Percentiles rank a stretch among this genome's conserved stretches.
phyloP scores from a whole-genome alignment of 2,888 invertebrate species.

The Diarsia mendica region DNA sequence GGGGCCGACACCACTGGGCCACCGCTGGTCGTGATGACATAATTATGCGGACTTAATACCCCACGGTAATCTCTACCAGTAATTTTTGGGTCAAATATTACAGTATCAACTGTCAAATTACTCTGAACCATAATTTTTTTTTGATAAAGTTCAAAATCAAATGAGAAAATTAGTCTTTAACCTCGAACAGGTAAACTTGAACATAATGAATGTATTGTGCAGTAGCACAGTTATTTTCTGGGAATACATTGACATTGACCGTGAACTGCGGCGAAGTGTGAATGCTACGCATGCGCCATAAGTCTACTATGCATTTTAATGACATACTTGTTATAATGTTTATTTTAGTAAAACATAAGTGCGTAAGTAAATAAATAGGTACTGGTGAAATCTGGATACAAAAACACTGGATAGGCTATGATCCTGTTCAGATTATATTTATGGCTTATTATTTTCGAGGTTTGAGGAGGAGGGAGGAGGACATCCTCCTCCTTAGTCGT shows the following conservation, averaged over 20 bases:
- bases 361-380: background rate
- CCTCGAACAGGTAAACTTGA: background rate
- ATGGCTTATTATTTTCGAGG: too few species aligned
- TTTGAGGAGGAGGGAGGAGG: too few species aligned
- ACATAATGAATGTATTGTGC: background rate
- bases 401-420: background rate
- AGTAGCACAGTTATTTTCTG: slow-evolving; percentile 3
- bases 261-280: slow-evolving; percentile 12
- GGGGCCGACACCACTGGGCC: too few species aligned
- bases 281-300: background rate
- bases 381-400: background rate
- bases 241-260: slow-evolving; percentile 22
- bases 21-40: too few species aligned
- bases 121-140: too few species aligned
- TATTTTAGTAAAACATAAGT: background rate
- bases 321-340: background rate
- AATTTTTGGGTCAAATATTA: too few species aligned
- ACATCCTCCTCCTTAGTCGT: too few species aligned
- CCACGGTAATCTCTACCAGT: too few species aligned
- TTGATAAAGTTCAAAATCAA: too few species aligned
- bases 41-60: too few species aligned
- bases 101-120: too few species aligned
- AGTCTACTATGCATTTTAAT: slow-evolving; percentile 1
- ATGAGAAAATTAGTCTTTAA: background rate
- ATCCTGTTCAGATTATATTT: too few species aligned